Percentiles rank a stretch among this genome's conserved stretches.
Conservation (phyloP, 2,113 vertebrate genomes). For the Ailuropoda melanoleuca region DNA sequence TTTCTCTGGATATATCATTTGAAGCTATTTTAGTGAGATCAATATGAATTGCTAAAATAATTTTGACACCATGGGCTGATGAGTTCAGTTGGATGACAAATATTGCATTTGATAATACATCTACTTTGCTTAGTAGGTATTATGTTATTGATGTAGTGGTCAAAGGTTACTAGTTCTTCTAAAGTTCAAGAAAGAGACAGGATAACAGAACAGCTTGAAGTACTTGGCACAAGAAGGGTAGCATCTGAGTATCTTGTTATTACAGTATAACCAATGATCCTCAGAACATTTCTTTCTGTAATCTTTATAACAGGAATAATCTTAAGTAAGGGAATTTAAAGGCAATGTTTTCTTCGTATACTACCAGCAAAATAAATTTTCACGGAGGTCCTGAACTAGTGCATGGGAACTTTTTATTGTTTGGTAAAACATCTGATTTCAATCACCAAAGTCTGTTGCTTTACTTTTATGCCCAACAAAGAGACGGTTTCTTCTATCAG, state of each 20-base stretch:
- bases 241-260: not conserved
- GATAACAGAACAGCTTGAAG: not conserved
- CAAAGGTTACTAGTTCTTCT: not conserved
- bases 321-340: not conserved
- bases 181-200: not conserved
- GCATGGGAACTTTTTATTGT: not conserved
- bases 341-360: not conserved
- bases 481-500: not conserved
- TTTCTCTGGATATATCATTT: not conserved
- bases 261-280: not conserved
- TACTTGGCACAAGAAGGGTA: not conserved
- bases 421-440: not conserved
- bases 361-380: not conserved
- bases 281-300: not conserved
- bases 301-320: not conserved
- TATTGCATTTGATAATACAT: not conserved
- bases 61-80: not conserved
- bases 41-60: slow-evolving; percentile 9
- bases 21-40: not conserved
- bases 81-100: not conserved
- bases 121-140: not conserved
- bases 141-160: not conserved
- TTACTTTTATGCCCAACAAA: not conserved
- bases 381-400: not conserved
- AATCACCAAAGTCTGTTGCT: not conserved